phyloP scores from a whole-genome alignment of 2,888 invertebrate species.

The Syrphus vitripennis region DNA sequence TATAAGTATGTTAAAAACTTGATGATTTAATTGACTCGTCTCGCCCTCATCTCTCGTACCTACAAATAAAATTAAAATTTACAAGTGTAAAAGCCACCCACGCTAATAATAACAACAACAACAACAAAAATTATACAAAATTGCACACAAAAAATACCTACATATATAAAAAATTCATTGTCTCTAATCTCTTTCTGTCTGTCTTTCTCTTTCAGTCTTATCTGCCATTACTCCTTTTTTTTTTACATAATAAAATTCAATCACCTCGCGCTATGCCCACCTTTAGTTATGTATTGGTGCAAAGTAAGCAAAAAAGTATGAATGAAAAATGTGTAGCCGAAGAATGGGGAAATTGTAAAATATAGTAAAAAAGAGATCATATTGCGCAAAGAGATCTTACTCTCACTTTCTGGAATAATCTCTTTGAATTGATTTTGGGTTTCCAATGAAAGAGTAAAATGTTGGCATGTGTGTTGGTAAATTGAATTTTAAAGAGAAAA shows the following conservation, averaged over 20 bases:
- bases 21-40: constrained; percentile 40
- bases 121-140: constrained; percentile 10
- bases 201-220: neutral
- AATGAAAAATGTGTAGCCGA: constrained; percentile 65
- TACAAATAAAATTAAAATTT: constrained; percentile 48
- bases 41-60: constrained; percentile 3
- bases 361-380: constrained; percentile 8
- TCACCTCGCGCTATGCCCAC: neutral
- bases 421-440: neutral
- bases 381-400: constrained; percentile 50
- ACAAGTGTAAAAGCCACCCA: constrained; percentile 52
- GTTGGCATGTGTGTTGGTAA: neutral
- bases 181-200: constrained; percentile 23
- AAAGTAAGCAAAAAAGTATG: constrained; percentile 64
- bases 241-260: constrained; percentile 52
- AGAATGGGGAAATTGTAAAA: constrained; percentile 57
- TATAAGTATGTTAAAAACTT: constrained; percentile 26
- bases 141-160: neutral
- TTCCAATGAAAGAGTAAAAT: constrained; percentile 4
- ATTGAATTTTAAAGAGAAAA: constrained; percentile 37
- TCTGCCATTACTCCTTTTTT: constrained; percentile 31
- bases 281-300: neutral
- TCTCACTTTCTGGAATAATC: constrained; percentile 53
- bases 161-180: constrained; percentile 28
- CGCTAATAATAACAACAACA: constrained; percentile 56